Evolutionary conservation across 2,797 vertebrate species (phyloP).

Genomic region (Takifugu ocellatus): DNA sequence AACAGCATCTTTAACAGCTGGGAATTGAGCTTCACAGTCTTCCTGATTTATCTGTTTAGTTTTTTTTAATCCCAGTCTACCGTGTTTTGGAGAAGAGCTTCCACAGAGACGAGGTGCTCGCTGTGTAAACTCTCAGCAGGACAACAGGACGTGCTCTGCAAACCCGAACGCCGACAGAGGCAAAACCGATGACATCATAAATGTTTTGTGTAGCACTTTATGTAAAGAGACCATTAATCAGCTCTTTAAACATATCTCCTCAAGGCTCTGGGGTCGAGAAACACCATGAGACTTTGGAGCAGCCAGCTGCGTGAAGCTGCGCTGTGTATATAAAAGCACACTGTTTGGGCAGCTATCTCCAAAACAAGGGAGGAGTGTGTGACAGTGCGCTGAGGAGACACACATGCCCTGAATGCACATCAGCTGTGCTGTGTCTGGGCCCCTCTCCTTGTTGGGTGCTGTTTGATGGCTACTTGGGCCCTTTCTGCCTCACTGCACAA

Average conservation of each 20-base stretch:
- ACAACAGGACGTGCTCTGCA: constrained; percentile 36
- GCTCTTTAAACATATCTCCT: constrained; percentile 44
- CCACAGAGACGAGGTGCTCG: constrained; percentile 1
- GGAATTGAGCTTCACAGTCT: neutral
- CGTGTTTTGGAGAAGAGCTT: neutral
- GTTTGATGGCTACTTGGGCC: constrained; percentile 52
- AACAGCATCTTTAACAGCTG: no score
- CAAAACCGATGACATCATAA: constrained; percentile 68
- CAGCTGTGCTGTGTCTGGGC: constrained; percentile 48
- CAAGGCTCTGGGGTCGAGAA: constrained; percentile 48
- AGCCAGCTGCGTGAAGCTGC: constrained; percentile 50
- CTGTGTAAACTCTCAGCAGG: constrained; percentile 17
- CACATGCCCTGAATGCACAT: constrained; percentile 53
- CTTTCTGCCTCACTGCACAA: constrained; percentile 60
- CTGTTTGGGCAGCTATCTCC: constrained; percentile 62
- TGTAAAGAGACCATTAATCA: constrained; percentile 61
- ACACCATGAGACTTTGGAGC: constrained; percentile 47
- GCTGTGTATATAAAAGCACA: constrained; percentile 59
- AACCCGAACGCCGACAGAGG: constrained; percentile 29
- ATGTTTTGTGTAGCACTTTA: constrained; percentile 36
- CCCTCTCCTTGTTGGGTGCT: constrained; percentile 83
- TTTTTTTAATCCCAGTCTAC: neutral
- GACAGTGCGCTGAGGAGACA: constrained; percentile 59
- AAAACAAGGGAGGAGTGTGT: constrained; percentile 67
- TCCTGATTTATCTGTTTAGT: neutral